A percentile compares a stretch with the other conserved stretches of the same genome.
Evolutionary conservation across 2,888 invertebrate species (phyloP).

Genomic region (Nesidiocoris tenuis): DNA sequence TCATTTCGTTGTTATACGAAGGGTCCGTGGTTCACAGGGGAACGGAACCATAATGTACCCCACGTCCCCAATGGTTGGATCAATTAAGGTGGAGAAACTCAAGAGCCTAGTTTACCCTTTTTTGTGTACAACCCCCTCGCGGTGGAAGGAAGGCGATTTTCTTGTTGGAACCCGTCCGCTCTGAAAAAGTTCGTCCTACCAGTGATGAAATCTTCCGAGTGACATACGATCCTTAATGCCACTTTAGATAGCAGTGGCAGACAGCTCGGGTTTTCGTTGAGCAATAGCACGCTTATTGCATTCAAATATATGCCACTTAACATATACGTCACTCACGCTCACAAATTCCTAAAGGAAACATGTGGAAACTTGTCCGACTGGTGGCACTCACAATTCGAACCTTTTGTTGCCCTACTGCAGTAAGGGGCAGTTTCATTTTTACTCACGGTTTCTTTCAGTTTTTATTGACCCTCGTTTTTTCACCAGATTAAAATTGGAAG

Average conservation of each 20-base stretch:
- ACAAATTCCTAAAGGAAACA: constrained; percentile 8
- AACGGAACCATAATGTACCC: constrained; percentile 1
- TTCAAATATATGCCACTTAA: constrained; percentile 17
- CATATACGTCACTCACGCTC: constrained; percentile 29
- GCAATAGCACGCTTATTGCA: constrained; percentile 26
- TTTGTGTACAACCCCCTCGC: background rate
- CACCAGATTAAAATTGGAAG: background rate
- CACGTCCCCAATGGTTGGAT: background rate
- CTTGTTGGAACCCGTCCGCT: too few relatives aligned
- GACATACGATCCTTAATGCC: constrained; percentile 28
- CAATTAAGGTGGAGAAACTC: constrained; percentile 15
- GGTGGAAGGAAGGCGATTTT: background rate
- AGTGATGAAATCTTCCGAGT: constrained; percentile 27
- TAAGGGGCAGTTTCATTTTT: background rate
- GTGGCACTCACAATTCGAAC: background rate
- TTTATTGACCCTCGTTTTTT: background rate
- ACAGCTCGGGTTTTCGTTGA: constrained; percentile 15
- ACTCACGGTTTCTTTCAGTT: constrained; percentile 15
- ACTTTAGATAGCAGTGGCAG: constrained; percentile 1
- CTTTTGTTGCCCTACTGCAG: too few relatives aligned
- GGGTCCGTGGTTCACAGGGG: background rate
- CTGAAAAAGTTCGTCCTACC: constrained; percentile 1
- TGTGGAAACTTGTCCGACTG: constrained; percentile 12
- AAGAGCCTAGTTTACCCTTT: background rate
- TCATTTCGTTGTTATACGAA: background rate